These are phyloP conservation scores for Ataeniobius toweri DNA, from an alignment of 2,797 vertebrate genomes.

Conservation along the genomic window DNA sequence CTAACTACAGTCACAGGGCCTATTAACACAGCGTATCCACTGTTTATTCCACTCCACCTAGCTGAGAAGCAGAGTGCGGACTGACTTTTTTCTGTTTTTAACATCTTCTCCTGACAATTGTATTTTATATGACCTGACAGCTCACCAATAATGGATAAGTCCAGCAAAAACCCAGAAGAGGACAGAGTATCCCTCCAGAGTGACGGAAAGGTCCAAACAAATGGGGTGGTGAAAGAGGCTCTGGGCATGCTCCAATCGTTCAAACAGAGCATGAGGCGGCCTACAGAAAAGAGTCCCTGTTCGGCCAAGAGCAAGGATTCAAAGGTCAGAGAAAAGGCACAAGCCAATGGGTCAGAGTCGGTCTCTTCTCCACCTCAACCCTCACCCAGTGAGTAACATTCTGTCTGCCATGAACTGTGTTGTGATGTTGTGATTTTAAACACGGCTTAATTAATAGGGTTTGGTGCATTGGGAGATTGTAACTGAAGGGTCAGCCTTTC, in stretches of 20 bases:
- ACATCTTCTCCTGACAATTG: slow-evolving; percentile 3
- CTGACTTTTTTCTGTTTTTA: neutral
- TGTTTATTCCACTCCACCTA: neutral
- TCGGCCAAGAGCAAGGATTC: slow-evolving; percentile 16
- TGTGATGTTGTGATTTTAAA: neutral
- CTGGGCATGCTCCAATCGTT: slow-evolving; percentile 24
- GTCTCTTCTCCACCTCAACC: neutral
- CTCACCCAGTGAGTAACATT: slow-evolving; percentile 70
- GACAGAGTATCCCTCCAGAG: slow-evolving; percentile 29
- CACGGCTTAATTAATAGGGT: neutral
- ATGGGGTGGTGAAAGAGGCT: neutral
- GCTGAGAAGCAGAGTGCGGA: neutral
- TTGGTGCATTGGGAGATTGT: neutral
- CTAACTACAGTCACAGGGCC: slow-evolving; percentile 1
- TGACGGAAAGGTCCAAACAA: neutral
- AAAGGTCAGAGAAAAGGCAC: slow-evolving; percentile 28
- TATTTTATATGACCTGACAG: slow-evolving; percentile 2
- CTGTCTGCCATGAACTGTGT: neutral
- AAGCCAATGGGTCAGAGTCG: neutral
- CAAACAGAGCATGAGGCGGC: slow-evolving; percentile 35
- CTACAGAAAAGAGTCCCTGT: slow-evolving; percentile 42
- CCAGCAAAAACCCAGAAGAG: slow-evolving; percentile 13
- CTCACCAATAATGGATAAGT: slow-evolving; percentile 45
- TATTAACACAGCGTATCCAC: slow-evolving; percentile 1
- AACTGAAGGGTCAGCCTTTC: neutral